Evolutionary conservation across 2,797 vertebrate species (phyloP).

Genomic region (Champsocephalus gunnari): DNA sequence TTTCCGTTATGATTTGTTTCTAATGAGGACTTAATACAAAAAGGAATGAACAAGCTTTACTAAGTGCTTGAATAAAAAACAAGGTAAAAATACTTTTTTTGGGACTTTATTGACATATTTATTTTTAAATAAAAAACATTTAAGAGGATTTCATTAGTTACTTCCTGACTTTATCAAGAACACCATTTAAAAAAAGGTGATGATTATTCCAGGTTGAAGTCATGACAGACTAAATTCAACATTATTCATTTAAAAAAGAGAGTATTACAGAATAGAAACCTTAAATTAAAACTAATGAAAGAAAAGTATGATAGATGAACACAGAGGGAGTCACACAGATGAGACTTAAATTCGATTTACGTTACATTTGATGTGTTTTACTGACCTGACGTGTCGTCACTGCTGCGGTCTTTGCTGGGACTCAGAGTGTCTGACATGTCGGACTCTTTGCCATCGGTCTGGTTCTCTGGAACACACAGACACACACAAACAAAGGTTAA

Average conservation of each 20-base stretch:
- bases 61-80: not conserved
- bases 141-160: not conserved
- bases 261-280: not conserved
- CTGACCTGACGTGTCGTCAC: conserved; percentile 96
- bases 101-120: too few species aligned
- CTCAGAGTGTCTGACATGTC: conserved; percentile 98
- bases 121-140: not conserved
- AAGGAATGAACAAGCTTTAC: not conserved
- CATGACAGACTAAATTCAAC: not conserved
- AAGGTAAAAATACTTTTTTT: too few species aligned
- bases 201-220: not conserved
- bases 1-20: not conserved
- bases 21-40: not conserved
- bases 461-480: conserved; percentile 85
- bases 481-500: conserved; percentile 18
- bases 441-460: conserved; percentile 93
- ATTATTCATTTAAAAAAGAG: not conserved
- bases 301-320: not conserved
- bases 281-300: not conserved
- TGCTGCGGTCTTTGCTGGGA: conserved; percentile 98
- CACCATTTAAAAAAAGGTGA: not conserved
- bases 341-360: not conserved
- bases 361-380: not conserved
- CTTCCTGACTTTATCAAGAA: not conserved
- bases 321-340: not conserved